Evolutionary conservation across 2,888 invertebrate species (phyloP).

Genomic region (Coenonympha glycerion): DNA sequence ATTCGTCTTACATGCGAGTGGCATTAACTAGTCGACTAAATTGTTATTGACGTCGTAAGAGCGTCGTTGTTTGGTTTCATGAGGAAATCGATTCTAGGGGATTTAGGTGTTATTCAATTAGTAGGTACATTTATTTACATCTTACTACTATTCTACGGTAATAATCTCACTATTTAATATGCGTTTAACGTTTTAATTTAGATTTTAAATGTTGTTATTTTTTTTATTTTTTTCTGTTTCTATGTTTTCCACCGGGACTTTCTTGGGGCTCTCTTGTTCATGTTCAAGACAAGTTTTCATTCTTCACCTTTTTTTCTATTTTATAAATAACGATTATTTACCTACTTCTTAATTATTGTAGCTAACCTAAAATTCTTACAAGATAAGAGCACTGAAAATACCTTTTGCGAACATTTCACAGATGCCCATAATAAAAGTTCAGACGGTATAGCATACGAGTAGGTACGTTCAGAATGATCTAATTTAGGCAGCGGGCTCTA

Average conservation of each 20-base stretch:
- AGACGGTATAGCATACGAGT: not conserved
- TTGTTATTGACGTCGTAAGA: constrained; percentile 3
- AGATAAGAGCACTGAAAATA: no score
- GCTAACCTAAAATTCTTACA: no score
- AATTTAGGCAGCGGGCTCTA: not conserved
- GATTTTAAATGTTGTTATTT: no score
- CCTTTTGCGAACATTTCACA: not conserved
- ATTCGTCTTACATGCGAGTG: not conserved
- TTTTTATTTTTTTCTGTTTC: no score
- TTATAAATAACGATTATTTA: no score
- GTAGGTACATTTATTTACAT: constrained; percentile 6
- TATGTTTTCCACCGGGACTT: no score
- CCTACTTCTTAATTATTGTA: no score
- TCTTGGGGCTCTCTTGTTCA: no score
- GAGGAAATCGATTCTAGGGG: not conserved
- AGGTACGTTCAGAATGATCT: constrained; percentile 4
- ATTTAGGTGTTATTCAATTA: constrained; percentile 9
- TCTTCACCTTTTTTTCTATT: no score
- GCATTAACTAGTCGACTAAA: not conserved
- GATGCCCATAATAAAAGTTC: constrained; percentile 6
- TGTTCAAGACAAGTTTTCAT: no score
- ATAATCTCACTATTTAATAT: not conserved
- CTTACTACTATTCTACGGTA: not conserved
- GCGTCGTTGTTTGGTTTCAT: constrained; percentile 5
- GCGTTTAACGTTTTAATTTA: not conserved